Base-by-base conservation (phyloP, 2,113 vertebrate genomes). In the Herpailurus yagouaroundi region DNA sequence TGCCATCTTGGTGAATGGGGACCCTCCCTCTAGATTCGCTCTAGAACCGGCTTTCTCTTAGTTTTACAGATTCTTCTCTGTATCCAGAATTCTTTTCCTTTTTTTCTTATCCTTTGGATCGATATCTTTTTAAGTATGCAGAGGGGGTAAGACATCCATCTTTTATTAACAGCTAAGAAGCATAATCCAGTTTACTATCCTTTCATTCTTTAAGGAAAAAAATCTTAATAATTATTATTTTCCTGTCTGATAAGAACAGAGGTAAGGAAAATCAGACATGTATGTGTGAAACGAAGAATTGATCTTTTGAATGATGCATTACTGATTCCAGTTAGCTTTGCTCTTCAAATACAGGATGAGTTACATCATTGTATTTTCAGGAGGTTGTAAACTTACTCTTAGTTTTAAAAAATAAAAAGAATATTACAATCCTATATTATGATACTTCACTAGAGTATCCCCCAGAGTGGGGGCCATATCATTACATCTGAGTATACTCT, bases 181-280 rank as follows among this genome's bases (percentile, higher is more conserved):
- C 9, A n/a, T 64, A 60, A 86, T 69, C 33, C 36, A 64, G 36
- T 85, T 88, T 60, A 68, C 48, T 93, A 23, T 74, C 25, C 13
- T 96, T 68, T 41, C 52, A 50, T 81, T 95, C 81, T 81, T 93
- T 92, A 90, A 92, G 48, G 48, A 91, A 93, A 71, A 11, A 85
- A 23, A 80, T 73, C 52, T 81, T 63, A 41, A 68, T 21, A 89
- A 7, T 68, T 36, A 36, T 66, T 38, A 74, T 64, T 76, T 85
- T 80, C 2, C 15, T 86, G 14, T 81, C 89, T 68, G 19, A 90
- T 89, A 94, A 64, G 33, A 82, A 82, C 21, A 76, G 13, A 85
- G 27, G 50, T 45, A 63, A 55, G 57, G 14, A n/a, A 87, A 86
- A 57, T 91, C 77, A 94, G 60, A 66, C 23, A 50, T 21, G 21